These are phyloP conservation scores for Sparus aurata DNA, from an alignment of 2,797 vertebrate genomes.

Conservation along the genomic window DNA sequence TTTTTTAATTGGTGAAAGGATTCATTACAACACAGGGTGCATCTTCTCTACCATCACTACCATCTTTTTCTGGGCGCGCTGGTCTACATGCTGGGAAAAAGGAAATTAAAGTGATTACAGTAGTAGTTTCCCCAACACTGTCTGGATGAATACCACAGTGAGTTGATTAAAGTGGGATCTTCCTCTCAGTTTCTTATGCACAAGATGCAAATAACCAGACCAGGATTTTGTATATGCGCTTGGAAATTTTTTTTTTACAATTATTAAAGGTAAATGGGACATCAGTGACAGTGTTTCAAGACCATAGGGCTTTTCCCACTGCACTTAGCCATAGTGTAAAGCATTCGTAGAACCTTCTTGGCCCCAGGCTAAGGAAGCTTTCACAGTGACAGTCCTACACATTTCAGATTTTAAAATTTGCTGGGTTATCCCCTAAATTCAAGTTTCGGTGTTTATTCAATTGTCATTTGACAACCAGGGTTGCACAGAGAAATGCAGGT, in stretches of 20 bases:
- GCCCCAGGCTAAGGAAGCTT: too few relatives aligned
- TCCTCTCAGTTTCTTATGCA: not conserved
- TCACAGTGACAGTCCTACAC: too few relatives aligned
- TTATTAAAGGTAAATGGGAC: not conserved
- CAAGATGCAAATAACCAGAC: not conserved
- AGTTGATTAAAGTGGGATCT: not conserved
- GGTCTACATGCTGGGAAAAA: not conserved
- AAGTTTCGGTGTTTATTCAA: too few relatives aligned
- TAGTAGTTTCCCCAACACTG: slow-evolving; percentile 5
- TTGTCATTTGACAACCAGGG: too few relatives aligned
- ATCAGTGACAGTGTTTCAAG: not conserved
- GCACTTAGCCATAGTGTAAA: too few relatives aligned
- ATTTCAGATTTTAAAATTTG: too few relatives aligned
- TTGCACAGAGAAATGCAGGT: too few relatives aligned
- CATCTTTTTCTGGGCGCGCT: not conserved
- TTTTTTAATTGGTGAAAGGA: not conserved
- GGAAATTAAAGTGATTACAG: slow-evolving; percentile 30
- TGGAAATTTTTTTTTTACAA: too few relatives aligned
- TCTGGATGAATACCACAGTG: not conserved
- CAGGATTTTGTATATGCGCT: not conserved
- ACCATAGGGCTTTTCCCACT: too few relatives aligned
- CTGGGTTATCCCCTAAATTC: too few relatives aligned
- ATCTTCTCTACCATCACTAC: not conserved
- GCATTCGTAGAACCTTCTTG: too few relatives aligned
- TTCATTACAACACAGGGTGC: not conserved